Evolutionary conservation across 2,888 invertebrate genomes (phyloP), one percentile per base, ranked within the genome.

Genomic region (Tenthredo mesomela): DNA sequence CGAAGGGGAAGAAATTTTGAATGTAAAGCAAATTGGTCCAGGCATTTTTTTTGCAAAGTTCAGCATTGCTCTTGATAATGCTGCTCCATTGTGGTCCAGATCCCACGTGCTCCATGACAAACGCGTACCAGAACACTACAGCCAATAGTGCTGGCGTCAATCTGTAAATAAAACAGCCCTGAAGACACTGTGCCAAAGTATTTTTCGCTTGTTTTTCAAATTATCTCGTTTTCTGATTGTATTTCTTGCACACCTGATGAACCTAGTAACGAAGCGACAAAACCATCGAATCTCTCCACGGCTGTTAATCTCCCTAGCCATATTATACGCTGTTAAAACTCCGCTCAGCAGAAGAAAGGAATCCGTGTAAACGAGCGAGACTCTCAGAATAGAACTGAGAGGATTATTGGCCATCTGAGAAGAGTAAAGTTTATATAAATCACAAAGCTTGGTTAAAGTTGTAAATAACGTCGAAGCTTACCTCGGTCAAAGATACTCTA

Each of bases 21-120:
- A 96, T 93, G 88, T 96, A 96, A 1, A 96, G 93, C 37, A 96
- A 88, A 91, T 96, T 96, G 90, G 95, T 95, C 96, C 96, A 96
- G 94, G 96, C 95, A 88, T 95, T 94, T 82, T 95, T 93, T 87
- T 95, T 95, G 90, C 96, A 96, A 25, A 96, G 92, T 77, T 95
- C 94, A 0, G 95, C 95, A 89, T 96, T 96, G 88, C 95, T 94
- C 40, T 95, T 95, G 83, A 96, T 94, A 40, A 95, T 91, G 29
- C 94, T 94, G 2, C 95, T 95, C 96, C 96, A 96, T 91, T 95
- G 95, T 0, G 96, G 96, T 0, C 96, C 96, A 0, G 94, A 92
- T 10, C 96, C 95, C 6, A 95, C 88, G 86, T 96, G 94, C 85
- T 96, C 96, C 94, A 96, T 95, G 21, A 96, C 92, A 92, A 95